A percentile compares a stretch with the other conserved stretches of the same genome.
phyloP scores from a whole-genome alignment of 2,113 vertebrate genomes.

The Glaucidium brasilianum region DNA sequence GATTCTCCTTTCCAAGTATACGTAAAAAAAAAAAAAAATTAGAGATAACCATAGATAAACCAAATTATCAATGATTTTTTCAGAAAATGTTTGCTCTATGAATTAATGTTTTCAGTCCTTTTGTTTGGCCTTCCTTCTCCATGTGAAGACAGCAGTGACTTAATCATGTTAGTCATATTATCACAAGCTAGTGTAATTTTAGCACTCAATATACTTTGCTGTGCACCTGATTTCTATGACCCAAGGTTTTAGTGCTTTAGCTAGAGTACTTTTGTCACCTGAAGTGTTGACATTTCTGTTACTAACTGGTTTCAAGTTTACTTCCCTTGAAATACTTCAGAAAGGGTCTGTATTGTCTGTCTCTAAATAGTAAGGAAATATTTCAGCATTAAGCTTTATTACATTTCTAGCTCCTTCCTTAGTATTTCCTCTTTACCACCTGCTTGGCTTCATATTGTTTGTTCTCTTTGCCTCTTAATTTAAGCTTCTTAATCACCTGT shows the following conservation, averaged over 20 bases:
- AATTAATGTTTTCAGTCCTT: neutral
- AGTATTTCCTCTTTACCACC: constrained; percentile 12
- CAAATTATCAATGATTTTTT: neutral
- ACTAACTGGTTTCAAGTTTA: constrained; percentile 19
- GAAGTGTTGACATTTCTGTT: neutral
- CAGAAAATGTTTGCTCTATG: neutral
- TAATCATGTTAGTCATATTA: neutral
- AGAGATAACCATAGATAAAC: neutral
- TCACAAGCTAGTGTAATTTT: neutral
- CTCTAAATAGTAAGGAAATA: constrained; percentile 5
- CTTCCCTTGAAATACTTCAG: neutral
- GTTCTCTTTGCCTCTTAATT: constrained; percentile 27
- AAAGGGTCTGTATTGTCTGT: neutral
- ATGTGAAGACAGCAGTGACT: neutral
- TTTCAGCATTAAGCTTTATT: constrained; percentile 9
- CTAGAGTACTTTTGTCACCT: neutral
- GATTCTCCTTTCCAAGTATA: neutral
- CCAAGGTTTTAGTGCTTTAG: neutral
- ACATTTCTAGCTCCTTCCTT: constrained; percentile 5
- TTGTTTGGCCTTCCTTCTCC: neutral
- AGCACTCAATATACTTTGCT: neutral
- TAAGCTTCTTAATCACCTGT: constrained; percentile 38
- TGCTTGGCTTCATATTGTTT: constrained; percentile 20
- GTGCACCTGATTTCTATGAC: neutral
- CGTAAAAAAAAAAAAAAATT: neutral